Evolutionary conservation across 2,797 vertebrate genomes (phyloP), one percentile per base, ranked within the genome.

Genomic region (Pteropus rufus): DNA sequence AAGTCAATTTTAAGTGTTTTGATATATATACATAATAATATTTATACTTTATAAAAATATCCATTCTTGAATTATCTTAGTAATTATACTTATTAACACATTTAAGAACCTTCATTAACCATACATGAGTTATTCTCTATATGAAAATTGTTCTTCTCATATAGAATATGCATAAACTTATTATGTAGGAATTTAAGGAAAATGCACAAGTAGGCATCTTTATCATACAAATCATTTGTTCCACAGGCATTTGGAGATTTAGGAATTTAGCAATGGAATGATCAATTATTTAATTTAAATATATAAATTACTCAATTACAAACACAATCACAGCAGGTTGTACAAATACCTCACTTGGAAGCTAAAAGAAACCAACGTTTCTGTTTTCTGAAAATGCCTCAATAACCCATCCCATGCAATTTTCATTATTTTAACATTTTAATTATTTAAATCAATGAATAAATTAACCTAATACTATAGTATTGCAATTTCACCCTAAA

Each of bases 231-330:
- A 44, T 44, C 12, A 69, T 87, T 91, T 95, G 14, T 73, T 92
- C 79, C 46, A 44, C 7, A 93, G 34, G 21, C 19, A 73, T 60
- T 46, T 92, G 36, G 54, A 95, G 46, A 85, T 76, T 92, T 94
- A 79, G 62, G 10, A 87, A 73, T 76, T 94, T 65, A 80, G 18
- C 44, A 86, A 80, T 21, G 21, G 44, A 5, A 94, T 93, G 86
- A 95, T 96, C 34, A 82, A 92, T 65, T 96, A 95, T 95, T 97
- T 97, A 95, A 93, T 95, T 80, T 95, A 97, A 95, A 89, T 75
- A 75, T 72, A 92, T 95, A 93, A 96, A 95, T 95, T 89, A 97
- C 95, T 97, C 36, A 96, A 44, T 77, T 88, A 67, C 9, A 95
- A 97, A 93, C 65, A 70, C 0, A 46, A 81, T 94, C 93, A 82